These are phyloP conservation scores for Diplodus puntazzo DNA, from an alignment of 2,797 vertebrate genomes.

Conservation along the genomic window DNA sequence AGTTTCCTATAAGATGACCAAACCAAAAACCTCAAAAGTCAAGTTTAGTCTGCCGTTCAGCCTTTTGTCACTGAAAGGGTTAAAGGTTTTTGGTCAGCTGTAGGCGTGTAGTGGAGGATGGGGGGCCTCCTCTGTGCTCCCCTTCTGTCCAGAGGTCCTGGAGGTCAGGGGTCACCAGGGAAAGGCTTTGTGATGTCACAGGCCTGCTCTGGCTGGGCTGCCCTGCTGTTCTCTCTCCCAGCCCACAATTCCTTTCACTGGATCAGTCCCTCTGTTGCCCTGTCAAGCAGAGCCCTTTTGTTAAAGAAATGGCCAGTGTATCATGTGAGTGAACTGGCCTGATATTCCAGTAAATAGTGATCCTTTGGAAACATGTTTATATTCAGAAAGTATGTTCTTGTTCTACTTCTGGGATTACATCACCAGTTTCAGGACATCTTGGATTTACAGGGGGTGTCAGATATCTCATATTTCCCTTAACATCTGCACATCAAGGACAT, in stretches of 20 bases:
- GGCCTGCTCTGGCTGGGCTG: constrained; percentile 61
- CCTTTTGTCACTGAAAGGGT: constrained; percentile 73
- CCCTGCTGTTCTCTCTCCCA: constrained; percentile 82
- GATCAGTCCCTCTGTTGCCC: constrained; percentile 74
- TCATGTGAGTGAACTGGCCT: constrained; percentile 61
- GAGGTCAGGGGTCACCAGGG: constrained; percentile 87
- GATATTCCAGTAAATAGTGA: constrained; percentile 36
- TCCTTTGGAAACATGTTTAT: constrained; percentile 34
- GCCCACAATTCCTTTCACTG: constrained; percentile 72
- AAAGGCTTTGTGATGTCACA: constrained; percentile 89
- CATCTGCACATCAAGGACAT: background rate
- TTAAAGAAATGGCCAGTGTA: constrained; percentile 62
- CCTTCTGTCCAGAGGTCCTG: constrained; percentile 86
- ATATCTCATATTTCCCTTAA: background rate
- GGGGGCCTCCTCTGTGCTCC: constrained; percentile 75
- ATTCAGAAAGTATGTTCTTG: constrained; percentile 16
- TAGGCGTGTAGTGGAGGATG: constrained; percentile 75
- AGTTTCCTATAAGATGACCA: constrained; percentile 3
- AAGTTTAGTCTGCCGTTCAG: constrained; percentile 59
- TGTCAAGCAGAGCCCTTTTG: constrained; percentile 72
- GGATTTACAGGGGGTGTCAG: constrained; percentile 2
- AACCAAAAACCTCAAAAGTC: constrained; percentile 44
- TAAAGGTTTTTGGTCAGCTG: constrained; percentile 82
- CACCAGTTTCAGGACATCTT: constrained; percentile 14
- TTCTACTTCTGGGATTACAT: constrained; percentile 5